These are phyloP conservation scores for Rhinogobius similis DNA, from an alignment of 2,113 vertebrate species.

Conservation along the genomic window DNA sequence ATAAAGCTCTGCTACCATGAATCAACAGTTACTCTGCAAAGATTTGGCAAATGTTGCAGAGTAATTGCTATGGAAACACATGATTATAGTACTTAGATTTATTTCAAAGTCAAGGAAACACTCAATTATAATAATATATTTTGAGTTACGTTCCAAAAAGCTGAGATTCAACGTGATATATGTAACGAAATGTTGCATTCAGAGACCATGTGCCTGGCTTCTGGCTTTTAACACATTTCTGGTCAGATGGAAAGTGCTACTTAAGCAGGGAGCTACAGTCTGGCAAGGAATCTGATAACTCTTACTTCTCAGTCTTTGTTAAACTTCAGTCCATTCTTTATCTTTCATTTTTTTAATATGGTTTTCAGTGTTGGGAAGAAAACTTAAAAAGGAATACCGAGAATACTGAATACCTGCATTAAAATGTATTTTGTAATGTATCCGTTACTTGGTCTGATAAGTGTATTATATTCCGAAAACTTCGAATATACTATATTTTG, in stretches of 20 bases:
- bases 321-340: no score
- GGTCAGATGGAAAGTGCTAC: background rate
- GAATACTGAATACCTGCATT: no score
- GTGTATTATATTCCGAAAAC: no score
- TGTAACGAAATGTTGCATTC: background rate
- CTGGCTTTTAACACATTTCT: background rate
- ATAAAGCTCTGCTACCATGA: constrained; percentile 11
- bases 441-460: no score
- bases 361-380: no score
- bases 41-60: constrained; percentile 1
- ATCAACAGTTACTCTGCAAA: constrained; percentile 38
- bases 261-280: background rate
- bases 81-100: constrained; percentile 11
- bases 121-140: constrained; percentile 15
- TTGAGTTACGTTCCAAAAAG: constrained; percentile 1
- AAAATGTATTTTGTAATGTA: no score
- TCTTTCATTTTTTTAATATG: no score
- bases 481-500: no score
- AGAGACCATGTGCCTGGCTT: background rate
- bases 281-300: background rate
- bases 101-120: constrained; percentile 7
- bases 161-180: background rate
- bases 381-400: no score
- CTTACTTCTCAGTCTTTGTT: background rate
- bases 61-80: constrained; percentile 3